Conservation (phyloP, 2,797 vertebrate species). For the Phataginus tricuspis region DNA sequence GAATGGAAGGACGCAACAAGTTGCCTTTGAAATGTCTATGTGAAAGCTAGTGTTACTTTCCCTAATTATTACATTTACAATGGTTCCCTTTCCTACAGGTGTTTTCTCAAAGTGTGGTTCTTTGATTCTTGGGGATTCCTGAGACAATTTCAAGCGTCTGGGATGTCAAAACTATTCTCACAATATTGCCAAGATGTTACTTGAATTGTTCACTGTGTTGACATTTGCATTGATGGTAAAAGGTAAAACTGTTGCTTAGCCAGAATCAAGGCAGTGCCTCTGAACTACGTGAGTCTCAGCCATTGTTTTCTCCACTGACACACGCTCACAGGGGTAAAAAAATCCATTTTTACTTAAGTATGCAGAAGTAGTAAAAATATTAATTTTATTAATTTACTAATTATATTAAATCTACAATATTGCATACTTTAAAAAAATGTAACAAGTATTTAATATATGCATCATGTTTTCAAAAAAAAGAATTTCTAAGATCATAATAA, state of each 20-base stretch:
- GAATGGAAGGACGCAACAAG: not conserved
- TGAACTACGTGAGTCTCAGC: not conserved
- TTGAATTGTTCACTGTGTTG: slow-evolving; percentile 27
- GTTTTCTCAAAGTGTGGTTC: not conserved
- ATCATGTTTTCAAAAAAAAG: not conserved
- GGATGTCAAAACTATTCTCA: slow-evolving; percentile 20
- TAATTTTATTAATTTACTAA: not conserved
- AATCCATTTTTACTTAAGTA: not conserved
- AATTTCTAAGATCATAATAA: not conserved
- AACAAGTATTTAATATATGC: not conserved
- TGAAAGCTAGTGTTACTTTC: not conserved
- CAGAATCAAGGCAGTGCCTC: not conserved
- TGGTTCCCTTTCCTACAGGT: not conserved
- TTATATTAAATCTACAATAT: not conserved
- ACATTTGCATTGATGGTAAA: not conserved
- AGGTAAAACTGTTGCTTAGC: not conserved
- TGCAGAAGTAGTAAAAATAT: not conserved
- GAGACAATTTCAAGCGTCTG: not conserved
- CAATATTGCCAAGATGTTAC: not conserved
- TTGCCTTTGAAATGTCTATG: not conserved
- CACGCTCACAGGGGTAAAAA: not conserved
- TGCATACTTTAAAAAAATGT: not conserved
- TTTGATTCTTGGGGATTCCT: not conserved
- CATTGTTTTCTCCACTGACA: not conserved
- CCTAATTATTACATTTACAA: not conserved